Percentiles rank a stretch among this genome's conserved stretches.
phyloP scores from a whole-genome alignment of 2,797 vertebrate species.

The Pempheris klunzingeri region DNA sequence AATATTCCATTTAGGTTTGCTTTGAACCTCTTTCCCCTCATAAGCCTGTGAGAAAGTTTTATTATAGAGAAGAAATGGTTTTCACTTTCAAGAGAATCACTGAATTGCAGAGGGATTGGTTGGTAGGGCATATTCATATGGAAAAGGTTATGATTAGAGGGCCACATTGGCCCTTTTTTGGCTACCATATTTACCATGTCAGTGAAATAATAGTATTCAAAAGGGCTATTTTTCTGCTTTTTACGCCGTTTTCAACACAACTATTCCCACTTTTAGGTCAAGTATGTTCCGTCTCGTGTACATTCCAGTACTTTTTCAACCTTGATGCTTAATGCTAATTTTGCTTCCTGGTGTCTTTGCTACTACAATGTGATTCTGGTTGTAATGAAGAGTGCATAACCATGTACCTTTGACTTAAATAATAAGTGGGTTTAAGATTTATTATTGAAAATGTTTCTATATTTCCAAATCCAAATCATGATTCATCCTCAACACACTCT shows the following conservation, averaged over 20 bases:
- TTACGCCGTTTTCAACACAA: conserved; percentile 26
- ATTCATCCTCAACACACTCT: conserved; percentile 12
- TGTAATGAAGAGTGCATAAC: neutral
- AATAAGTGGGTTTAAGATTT: neutral
- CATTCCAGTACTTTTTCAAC: conserved; percentile 11
- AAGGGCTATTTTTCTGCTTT: conserved; percentile 42
- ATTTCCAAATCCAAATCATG: neutral
- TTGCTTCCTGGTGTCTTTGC: neutral
- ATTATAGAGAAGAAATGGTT: conserved; percentile 59
- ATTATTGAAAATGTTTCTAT: neutral
- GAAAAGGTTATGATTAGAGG: conserved; percentile 51
- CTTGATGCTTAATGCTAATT: neutral
- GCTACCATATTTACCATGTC: conserved; percentile 32
- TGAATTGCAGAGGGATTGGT: conserved; percentile 54
- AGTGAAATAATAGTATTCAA: conserved; percentile 24
- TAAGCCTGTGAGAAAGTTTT: conserved; percentile 60
- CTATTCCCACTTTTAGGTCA: conserved; percentile 28
- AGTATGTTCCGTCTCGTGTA: conserved; percentile 2
- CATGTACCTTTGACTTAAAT: neutral
- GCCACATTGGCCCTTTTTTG: conserved; percentile 48
- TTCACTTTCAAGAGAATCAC: conserved; percentile 55
- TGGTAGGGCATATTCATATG: conserved; percentile 42
- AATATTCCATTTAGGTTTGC: conserved; percentile 70
- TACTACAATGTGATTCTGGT: neutral
- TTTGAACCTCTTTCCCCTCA: conserved; percentile 70